Evolutionary conservation across 2,113 vertebrate species (phyloP).

Genomic region (Piaya cayana): DNA sequence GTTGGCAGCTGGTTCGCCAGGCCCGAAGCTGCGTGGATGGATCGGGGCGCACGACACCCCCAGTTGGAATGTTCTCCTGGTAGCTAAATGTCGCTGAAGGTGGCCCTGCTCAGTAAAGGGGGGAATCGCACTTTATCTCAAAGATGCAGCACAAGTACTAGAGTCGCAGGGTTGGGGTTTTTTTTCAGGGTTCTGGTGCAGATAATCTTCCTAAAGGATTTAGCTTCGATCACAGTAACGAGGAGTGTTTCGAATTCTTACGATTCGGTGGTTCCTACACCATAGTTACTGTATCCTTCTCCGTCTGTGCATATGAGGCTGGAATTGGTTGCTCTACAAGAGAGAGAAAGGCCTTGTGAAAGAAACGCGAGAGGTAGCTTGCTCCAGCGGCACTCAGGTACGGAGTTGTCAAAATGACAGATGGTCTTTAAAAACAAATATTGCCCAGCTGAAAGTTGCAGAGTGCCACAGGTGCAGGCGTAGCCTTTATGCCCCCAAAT

Average conservation of each 20-base stretch:
- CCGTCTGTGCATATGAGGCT: not conserved
- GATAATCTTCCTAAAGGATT: conserved; percentile 85
- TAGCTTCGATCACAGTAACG: conserved; percentile 72
- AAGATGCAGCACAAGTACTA: conserved; percentile 54
- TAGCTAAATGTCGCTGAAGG: not conserved
- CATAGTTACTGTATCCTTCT: conserved; percentile 21
- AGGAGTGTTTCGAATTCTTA: conserved; percentile 63
- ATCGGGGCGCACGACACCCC: not conserved
- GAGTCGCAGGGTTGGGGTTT: conserved; percentile 58
- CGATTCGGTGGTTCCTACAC: conserved; percentile 46
- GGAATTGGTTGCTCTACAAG: not conserved
- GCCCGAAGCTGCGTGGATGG: conserved; percentile 21
- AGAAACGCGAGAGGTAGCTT: not conserved
- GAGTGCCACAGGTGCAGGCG: conserved; percentile 37
- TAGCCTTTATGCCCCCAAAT: not conserved
- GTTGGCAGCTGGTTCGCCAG: conserved; percentile 6
- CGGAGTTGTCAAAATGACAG: conserved; percentile 41
- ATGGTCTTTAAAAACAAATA: conserved; percentile 31
- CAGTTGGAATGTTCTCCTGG: not conserved
- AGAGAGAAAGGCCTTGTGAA: conserved; percentile 4
- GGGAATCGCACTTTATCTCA: conserved; percentile 25
- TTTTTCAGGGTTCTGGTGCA: conserved; percentile 67
- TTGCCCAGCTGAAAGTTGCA: not conserved
- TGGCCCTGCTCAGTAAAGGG: not conserved
- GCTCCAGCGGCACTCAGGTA: not conserved